Conservation (phyloP, 1,140 invertebrate genomes). For the Rhagoletis pomonella region DNA sequence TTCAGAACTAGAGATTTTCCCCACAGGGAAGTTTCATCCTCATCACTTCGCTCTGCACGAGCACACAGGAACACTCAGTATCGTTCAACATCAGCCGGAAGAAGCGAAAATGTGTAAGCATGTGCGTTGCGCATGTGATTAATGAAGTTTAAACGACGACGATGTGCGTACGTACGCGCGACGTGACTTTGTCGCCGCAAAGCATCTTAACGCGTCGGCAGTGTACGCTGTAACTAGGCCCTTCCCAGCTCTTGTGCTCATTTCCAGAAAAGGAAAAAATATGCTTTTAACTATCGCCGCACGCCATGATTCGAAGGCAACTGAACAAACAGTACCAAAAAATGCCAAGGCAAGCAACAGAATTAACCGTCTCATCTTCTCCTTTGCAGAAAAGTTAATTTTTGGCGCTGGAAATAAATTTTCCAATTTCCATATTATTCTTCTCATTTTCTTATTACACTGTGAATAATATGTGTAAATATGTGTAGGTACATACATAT, state of each 20-base stretch:
- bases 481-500: neutral
- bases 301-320: neutral
- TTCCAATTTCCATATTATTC: conserved; percentile 51
- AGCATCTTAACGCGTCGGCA: neutral
- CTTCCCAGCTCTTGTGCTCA: too few relatives aligned
- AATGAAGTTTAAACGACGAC: conserved; percentile 52
- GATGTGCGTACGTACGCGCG: conserved; percentile 24
- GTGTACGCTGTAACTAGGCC: neutral
- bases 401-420: conserved; percentile 26
- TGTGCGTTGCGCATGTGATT: conserved; percentile 40
- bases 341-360: neutral
- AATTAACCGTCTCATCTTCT: neutral
- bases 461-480: neutral
- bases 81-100: neutral
- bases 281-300: too few relatives aligned
- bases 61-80: neutral
- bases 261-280: too few relatives aligned
- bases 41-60: neutral
- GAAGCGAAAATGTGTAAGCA: neutral
- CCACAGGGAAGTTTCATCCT: too few relatives aligned
- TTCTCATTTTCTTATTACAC: conserved; percentile 5
- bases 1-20: too few relatives aligned
- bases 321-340: neutral
- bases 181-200: conserved; percentile 41
- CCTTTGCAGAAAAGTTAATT: conserved; percentile 32